These are phyloP conservation scores for Coccyzus lansbergi DNA, from an alignment of 2,797 vertebrate species.

Conservation along the genomic window DNA sequence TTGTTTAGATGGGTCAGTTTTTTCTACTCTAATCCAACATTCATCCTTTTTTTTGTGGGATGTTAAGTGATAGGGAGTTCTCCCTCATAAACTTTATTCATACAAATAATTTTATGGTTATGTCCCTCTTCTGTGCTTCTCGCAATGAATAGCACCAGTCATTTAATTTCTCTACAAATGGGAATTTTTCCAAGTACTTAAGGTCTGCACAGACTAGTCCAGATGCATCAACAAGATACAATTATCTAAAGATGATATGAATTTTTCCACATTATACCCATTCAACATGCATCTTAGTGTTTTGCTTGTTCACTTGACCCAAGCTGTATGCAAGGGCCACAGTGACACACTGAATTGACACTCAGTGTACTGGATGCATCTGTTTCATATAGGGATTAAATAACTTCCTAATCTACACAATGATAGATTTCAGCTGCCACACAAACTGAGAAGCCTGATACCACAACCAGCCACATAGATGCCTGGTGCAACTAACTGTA, in stretches of 20 bases:
- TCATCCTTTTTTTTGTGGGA: not conserved
- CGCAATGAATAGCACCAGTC: not conserved
- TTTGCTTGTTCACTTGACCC: conserved; percentile 4
- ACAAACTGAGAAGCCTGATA: not conserved
- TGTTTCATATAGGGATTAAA: conserved; percentile 39
- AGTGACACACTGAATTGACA: not conserved
- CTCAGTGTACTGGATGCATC: not conserved
- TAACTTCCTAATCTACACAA: conserved; percentile 40
- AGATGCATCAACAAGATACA: not conserved
- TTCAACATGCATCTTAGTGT: not conserved
- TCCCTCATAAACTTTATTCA: not conserved
- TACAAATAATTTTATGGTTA: not conserved
- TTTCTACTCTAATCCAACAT: not conserved
- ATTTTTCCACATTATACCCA: conserved; percentile 37
- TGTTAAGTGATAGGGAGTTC: not conserved
- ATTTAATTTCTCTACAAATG: not conserved
- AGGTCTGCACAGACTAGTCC: not conserved
- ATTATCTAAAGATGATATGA: not conserved
- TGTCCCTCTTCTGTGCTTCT: not conserved
- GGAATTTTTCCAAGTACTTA: conserved; percentile 23
- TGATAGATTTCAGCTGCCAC: conserved; percentile 40
- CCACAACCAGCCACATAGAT: not conserved
- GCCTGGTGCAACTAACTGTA: not conserved
- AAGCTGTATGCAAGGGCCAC: not conserved
- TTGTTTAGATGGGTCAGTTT: not conserved